Evolutionary conservation across 2,797 vertebrate genomes (phyloP).

Genomic region (Etheostoma nigrum): DNA sequence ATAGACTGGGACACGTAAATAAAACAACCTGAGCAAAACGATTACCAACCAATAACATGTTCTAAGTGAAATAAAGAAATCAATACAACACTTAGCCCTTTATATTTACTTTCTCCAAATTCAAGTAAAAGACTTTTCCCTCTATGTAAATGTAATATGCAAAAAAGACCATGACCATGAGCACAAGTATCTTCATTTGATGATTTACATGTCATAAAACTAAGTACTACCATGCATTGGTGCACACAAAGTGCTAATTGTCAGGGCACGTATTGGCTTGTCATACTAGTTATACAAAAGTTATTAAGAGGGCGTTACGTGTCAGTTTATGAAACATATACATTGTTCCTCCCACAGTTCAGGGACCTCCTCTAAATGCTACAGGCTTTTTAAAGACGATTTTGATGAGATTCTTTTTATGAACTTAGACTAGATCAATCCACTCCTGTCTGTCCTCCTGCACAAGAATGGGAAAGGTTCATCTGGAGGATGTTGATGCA

Average conservation of each 20-base stretch:
- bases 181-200: slow-evolving; percentile 3
- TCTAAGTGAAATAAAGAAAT: too few species aligned
- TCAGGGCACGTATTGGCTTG: neutral
- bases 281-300: neutral
- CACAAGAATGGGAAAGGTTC: slow-evolving; percentile 53
- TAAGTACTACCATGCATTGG: neutral
- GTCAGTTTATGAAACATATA: slow-evolving; percentile 2
- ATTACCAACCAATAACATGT: too few species aligned
- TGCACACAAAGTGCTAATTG: neutral
- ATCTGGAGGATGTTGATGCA: slow-evolving; percentile 11
- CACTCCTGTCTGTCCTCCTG: neutral
- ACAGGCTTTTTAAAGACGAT: slow-evolving; percentile 34
- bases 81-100: too few species aligned
- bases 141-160: neutral
- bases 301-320: slow-evolving; percentile 2
- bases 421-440: neutral
- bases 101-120: neutral
- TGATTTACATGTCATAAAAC: neutral
- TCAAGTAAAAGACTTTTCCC: neutral
- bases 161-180: neutral
- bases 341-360: slow-evolving; percentile 56
- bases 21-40: too few species aligned
- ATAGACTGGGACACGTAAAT: too few species aligned
- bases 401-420: neutral
- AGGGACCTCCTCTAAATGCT: slow-evolving; percentile 3